Evolutionary conservation across 1,140 invertebrate genomes (phyloP), one percentile per base, ranked within the genome.

Genomic region (Trypoxylus dichotomus): DNA sequence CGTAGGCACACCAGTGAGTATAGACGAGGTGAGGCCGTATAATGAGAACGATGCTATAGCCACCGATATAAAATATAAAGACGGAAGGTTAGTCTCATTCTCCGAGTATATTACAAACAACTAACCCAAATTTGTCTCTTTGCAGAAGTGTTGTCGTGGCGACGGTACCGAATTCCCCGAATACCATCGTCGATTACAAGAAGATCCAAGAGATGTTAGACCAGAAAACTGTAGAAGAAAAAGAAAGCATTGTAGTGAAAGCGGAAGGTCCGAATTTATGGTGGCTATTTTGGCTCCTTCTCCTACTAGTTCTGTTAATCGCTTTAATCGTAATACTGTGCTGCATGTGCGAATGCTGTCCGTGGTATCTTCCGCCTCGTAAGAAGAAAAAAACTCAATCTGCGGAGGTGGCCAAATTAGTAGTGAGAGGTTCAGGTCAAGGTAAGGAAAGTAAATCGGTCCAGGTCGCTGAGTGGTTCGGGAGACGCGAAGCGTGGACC

Each of bases 261-360:
- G 79, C 80, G 15, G 77, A 25, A 11, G 74, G 79, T 58, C 73
- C 79, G 1, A 83, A 80, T 75, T 85, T 95, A 0, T 91, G 93
- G 79, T 95, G 94, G 94, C 84, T 95, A 13, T 54, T 54, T 43
- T 78, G 58, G 74, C 58, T 76, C 37, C 84, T 95, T 75, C 91
- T 93, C 58, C 87, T 95, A 10, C 83, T 95, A 41, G 89, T 95
- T 68, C 88, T 94, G 0, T 77, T 94, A 19, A 90, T 92, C n/a
- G 89, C 94, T 42, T 85, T 94, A 47, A 88, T 91, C 32, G 85
- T 95, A 42, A 91, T 95, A 74, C 88, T 93, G 25, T 95, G 94
- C 85, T 95, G 94, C 82, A 91, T 94, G 75, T 95, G 93, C 84
- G 91, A 92, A 80, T 91, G 92, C 79, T 96, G 95, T 87, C 94